Percentiles rank a stretch among this genome's conserved stretches.
These are phyloP conservation scores for Silurus asotus DNA, from an alignment of 2,113 vertebrate genomes.

Conservation along the genomic window DNA sequence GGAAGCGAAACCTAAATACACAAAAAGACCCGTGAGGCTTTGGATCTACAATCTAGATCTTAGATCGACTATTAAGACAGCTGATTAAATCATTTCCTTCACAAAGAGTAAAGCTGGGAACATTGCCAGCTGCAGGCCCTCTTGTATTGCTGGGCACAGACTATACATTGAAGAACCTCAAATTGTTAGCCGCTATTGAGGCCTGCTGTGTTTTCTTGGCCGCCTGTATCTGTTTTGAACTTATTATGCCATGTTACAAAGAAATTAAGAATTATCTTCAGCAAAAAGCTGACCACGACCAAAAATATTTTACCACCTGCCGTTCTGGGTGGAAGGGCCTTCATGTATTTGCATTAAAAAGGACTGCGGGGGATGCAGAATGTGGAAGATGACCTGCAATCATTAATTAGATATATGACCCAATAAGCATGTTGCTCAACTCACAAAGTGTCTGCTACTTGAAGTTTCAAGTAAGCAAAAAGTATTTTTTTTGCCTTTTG, in stretches of 20 bases:
- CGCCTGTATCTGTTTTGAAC: background rate
- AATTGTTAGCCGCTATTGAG: background rate
- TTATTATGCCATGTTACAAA: background rate
- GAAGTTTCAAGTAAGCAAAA: background rate
- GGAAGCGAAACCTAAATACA: background rate
- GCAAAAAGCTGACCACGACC: background rate
- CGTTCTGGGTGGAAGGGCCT: background rate
- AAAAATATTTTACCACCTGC: background rate
- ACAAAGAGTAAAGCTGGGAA: conserved; percentile 35
- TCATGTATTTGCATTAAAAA: background rate
- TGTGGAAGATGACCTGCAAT: background rate
- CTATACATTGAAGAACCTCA: background rate
- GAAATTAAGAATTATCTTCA: background rate
- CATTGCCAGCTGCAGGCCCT: conserved; percentile 4
- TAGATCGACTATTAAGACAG: conserved; percentile 15
- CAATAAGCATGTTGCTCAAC: background rate
- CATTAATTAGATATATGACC: background rate
- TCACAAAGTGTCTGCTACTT: background rate
- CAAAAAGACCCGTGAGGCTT: background rate
- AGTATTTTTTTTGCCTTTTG: background rate
- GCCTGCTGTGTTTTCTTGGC: background rate
- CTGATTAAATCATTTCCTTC: conserved; percentile 24
- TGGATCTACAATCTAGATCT: conserved; percentile 13
- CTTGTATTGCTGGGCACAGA: conserved; percentile 1
- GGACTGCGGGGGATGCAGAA: background rate